Evolutionary conservation across 2,797 vertebrate genomes (phyloP), one percentile per base, ranked within the genome.

Genomic region (Tangara arthus): DNA sequence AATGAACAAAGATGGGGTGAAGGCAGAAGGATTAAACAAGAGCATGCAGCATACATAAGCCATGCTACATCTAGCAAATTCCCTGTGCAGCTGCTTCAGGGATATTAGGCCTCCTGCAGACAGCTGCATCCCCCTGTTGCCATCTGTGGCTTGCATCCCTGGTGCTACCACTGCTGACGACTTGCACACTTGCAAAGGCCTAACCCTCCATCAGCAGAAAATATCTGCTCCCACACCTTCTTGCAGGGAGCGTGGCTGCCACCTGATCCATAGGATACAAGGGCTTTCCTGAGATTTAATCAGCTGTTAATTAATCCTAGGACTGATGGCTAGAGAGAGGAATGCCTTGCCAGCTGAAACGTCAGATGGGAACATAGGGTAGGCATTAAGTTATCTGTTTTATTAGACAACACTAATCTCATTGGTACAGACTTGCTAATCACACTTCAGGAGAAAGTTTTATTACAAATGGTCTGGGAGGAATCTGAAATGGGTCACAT

Each of bases 311-410:
- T 82, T 90, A 93, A 92, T 89, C 77, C 87, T 68, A 56, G 80
- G 34, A 81, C 59, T 53, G 65, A 90, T 91, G 93, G 79, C 44
- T 91, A 70, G 17, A 70, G 66, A 94, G 87, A 56, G 69, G 77
- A 94, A 90, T 80, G 72, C 42, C 61, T 78, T 95, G 61, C 84
- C 93, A 93, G 91, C 89, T 95, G 90, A 94, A 55, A 76, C 4
- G 55, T 95, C 95, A 94, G 90, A 88, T 90, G 94, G 90, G 49
- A 92, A 46, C 44, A 59, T 37, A 80, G 78, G 73, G 13, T 56
- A 84, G 68, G 73, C 47, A 96, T 93, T 94, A 95, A 93, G 91
- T 95, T 92, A 82, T 87, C 85, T 88, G 80, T 95, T 94, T 94
- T 96, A 93, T 95, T 94, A 90, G 85, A 53, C 76, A 37, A 49